Percentiles rank a stretch among this genome's conserved stretches.
These are phyloP conservation scores for Spisula subtruncata DNA, from an alignment of 2,888 invertebrate genomes.

Conservation along the genomic window DNA sequence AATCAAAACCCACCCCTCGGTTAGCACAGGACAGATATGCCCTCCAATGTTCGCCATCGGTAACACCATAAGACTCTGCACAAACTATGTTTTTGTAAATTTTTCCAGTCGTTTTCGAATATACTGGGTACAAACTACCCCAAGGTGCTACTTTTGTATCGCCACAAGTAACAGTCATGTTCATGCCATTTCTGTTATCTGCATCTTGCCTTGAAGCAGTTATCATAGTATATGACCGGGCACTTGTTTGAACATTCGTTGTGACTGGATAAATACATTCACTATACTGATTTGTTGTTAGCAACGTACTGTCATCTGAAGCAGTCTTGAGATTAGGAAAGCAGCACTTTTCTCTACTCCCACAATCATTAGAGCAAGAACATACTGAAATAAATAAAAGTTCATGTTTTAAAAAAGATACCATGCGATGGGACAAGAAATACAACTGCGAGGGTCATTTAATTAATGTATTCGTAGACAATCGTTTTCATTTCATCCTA, in stretches of 20 bases:
- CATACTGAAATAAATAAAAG: slow-evolving; percentile 28
- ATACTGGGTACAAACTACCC: background rate
- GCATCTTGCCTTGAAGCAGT: background rate
- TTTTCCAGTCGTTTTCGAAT: background rate
- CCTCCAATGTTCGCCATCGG: background rate
- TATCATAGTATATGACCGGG: background rate
- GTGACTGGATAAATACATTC: background rate
- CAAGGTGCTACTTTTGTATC: background rate
- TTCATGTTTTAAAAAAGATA: too few species aligned
- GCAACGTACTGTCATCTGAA: background rate
- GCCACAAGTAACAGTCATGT: background rate
- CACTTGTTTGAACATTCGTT: background rate
- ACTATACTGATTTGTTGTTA: background rate
- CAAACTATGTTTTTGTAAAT: slow-evolving; percentile 12
- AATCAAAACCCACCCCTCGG: background rate
- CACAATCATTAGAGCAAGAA: slow-evolving; percentile 22
- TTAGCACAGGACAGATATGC: background rate
- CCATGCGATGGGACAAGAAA: too few species aligned
- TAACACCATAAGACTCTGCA: background rate
- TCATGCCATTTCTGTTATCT: background rate
- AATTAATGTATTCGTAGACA: too few species aligned
- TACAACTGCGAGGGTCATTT: too few species aligned
- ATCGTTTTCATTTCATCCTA: too few species aligned
- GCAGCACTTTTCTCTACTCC: background rate
- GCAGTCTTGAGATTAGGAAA: slow-evolving; percentile 2